A percentile compares a stretch with the other conserved stretches of the same genome.
Evolutionary conservation across 1,140 invertebrate species (phyloP).

Genomic region (Thaumetopoea pityocampa): DNA sequence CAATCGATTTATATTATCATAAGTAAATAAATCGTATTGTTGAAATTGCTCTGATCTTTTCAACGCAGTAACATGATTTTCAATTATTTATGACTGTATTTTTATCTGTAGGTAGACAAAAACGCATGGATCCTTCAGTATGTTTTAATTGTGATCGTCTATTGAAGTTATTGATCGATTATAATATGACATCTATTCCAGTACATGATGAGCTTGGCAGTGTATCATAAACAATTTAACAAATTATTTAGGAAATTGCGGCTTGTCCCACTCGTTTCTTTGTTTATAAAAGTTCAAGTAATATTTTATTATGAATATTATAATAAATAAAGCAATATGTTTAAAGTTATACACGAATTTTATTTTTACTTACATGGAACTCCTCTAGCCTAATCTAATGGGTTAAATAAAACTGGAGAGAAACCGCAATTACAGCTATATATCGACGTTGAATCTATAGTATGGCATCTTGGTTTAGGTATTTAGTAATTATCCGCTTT

Average conservation of each 20-base stretch:
- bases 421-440: no score
- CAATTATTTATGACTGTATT: no score
- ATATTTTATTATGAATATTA: constrained; percentile 29
- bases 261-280: constrained; percentile 41
- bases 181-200: constrained; percentile 11
- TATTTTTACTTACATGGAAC: constrained; percentile 8
- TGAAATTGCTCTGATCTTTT: constrained; percentile 5
- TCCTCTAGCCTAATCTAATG: not conserved
- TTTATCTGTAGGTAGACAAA: no score
- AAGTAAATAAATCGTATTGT: constrained; percentile 7
- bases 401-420: no score
- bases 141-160: constrained; percentile 11
- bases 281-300: constrained; percentile 40
- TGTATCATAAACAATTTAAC: constrained; percentile 3
- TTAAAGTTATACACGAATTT: no score
- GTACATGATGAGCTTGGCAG: constrained; percentile 25
- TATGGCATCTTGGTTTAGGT: no score
- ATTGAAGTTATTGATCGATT: constrained; percentile 15
- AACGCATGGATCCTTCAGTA: constrained; percentile 2
- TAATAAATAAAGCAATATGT: constrained; percentile 35
- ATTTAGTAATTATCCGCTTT: no score
- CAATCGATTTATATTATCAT: constrained; percentile 14
- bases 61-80: no score
- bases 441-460: no score
- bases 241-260: constrained; percentile 13